These are phyloP conservation scores for Congeria kusceri DNA, from an alignment of 2,888 invertebrate species.

Conservation along the genomic window DNA sequence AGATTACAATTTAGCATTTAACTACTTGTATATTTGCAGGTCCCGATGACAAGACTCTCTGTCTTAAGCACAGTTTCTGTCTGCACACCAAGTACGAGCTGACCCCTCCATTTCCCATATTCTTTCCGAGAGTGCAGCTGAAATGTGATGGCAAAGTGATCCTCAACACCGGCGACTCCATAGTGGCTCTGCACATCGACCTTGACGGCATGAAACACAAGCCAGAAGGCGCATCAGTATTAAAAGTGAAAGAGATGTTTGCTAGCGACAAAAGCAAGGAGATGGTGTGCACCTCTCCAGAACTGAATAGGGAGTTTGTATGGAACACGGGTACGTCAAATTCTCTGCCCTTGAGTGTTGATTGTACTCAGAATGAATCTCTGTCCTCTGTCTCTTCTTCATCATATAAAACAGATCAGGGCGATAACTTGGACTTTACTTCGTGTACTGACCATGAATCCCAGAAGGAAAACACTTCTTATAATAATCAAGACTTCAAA, in stretches of 20 bases:
- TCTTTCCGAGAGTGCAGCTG: constrained; percentile 83
- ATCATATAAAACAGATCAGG: constrained; percentile 34
- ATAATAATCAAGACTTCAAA: constrained; percentile 17
- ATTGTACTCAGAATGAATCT: constrained; percentile 25
- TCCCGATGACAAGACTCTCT: constrained; percentile 83
- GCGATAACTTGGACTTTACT: constrained; percentile 7
- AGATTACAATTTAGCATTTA: no score
- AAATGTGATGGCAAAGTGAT: constrained; percentile 89
- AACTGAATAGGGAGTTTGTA: constrained; percentile 58
- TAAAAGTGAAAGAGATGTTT: constrained; percentile 43
- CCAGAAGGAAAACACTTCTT: constrained; percentile 60
- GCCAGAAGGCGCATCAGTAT: constrained; percentile 33
- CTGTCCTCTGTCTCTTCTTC: constrained; percentile 11
- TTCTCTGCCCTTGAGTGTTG: constrained; percentile 41
- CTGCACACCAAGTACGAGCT: constrained; percentile 96
- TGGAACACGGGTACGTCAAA: constrained; percentile 50
- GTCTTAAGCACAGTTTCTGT: constrained; percentile 95
- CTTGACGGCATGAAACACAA: constrained; percentile 52
- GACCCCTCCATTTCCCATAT: constrained; percentile 87
- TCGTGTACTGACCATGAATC: constrained; percentile 43
- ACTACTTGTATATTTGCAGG: constrained; percentile 34
- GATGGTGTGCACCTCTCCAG: constrained; percentile 52
- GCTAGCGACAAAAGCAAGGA: constrained; percentile 55
- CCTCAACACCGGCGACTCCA: constrained; percentile 93
- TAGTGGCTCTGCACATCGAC: constrained; percentile 91